These are phyloP conservation scores for Argyresthia goedartella DNA, from an alignment of 2,888 invertebrate genomes.

Conservation along the genomic window DNA sequence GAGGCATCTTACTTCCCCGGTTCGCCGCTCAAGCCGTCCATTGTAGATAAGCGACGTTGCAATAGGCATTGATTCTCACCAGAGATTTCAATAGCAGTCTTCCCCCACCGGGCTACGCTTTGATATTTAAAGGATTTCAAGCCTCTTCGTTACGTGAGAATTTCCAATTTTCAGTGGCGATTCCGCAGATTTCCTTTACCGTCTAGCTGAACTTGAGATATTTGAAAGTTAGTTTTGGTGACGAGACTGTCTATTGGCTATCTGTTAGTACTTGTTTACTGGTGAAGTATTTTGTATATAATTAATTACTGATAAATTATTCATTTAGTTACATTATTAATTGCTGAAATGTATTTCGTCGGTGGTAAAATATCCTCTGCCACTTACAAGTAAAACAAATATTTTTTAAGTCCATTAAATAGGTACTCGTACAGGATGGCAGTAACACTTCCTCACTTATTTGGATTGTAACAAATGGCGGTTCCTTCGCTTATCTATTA, in stretches of 20 bases:
- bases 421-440: too few species aligned
- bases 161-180: constrained; percentile 32
- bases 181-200: neutral
- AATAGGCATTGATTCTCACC: constrained; percentile 65
- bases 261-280: neutral
- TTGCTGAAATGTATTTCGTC: too few species aligned
- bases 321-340: too few species aligned
- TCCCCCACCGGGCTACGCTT: constrained; percentile 42
- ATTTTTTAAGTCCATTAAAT: too few species aligned
- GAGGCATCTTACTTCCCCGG: constrained; percentile 22
- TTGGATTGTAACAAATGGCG: too few species aligned
- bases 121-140: constrained; percentile 57
- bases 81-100: constrained; percentile 60
- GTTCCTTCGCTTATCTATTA: neutral
- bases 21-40: constrained; percentile 27
- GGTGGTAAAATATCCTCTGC: too few species aligned
- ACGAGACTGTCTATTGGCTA: neutral
- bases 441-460: too few species aligned
- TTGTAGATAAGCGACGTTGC: constrained; percentile 62
- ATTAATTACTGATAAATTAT: too few species aligned
- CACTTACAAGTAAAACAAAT: too few species aligned
- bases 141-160: constrained; percentile 38
- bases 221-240: neutral
- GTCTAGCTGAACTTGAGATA: neutral
- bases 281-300: too few species aligned